These are phyloP conservation scores for Andrena fulva DNA, from an alignment of 2,888 invertebrate genomes.

Conservation along the genomic window DNA sequence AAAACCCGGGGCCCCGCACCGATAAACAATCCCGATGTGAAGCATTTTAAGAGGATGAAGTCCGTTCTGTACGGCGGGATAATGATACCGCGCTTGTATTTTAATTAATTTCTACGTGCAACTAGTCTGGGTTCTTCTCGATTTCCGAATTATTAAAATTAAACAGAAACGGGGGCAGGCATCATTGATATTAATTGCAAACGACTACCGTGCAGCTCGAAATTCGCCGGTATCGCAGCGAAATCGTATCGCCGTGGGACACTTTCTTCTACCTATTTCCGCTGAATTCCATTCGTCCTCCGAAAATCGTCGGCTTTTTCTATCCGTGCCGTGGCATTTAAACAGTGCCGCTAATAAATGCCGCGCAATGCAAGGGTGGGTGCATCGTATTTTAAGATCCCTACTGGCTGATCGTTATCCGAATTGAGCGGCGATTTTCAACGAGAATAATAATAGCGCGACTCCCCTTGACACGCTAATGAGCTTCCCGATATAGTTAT, in stretches of 20 bases:
- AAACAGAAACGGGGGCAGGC: too few relatives aligned
- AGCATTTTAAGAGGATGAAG: neutral
- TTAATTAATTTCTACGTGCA: constrained; percentile 15
- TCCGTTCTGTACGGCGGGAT: neutral
- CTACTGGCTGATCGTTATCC: constrained; percentile 32
- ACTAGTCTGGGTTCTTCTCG: neutral
- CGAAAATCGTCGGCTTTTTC: too few relatives aligned
- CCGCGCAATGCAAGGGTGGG: constrained; percentile 2
- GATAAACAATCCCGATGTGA: neutral
- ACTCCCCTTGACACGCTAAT: constrained; percentile 25
- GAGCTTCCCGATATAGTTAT: constrained; percentile 42
- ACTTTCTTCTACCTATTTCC: too few relatives aligned
- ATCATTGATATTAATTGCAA: too few relatives aligned
- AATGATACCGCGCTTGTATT: neutral
- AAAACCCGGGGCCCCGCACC: neutral
- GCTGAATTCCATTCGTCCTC: too few relatives aligned
- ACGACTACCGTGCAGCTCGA: too few relatives aligned
- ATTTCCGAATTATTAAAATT: too few relatives aligned
- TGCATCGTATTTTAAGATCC: constrained; percentile 31
- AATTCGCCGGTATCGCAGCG: too few relatives aligned
- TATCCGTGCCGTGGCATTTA: neutral
- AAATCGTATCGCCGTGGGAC: too few relatives aligned
- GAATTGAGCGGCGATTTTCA: constrained; percentile 37
- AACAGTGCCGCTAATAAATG: neutral
- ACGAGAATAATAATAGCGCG: constrained; percentile 42